These are phyloP conservation scores for Acleris cristana DNA, from an alignment of 2,888 invertebrate genomes.

Conservation along the genomic window DNA sequence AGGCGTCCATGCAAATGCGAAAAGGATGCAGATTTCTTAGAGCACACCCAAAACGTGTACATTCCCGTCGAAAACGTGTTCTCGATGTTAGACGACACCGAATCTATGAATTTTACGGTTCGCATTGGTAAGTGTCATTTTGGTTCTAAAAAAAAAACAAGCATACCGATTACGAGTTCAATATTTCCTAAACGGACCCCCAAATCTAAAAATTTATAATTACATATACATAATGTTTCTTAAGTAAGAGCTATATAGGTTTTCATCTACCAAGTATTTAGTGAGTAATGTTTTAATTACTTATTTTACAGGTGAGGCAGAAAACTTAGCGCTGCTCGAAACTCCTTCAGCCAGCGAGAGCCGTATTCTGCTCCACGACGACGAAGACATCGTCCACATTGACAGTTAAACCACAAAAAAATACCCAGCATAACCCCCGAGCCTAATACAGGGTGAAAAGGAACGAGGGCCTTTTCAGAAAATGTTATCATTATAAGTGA, in stretches of 20 bases:
- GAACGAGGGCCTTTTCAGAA: too few relatives aligned
- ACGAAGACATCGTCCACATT: slow-evolving; percentile 60
- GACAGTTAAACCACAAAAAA: slow-evolving; percentile 35
- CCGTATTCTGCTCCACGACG: slow-evolving; percentile 63
- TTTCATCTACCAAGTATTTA: too few relatives aligned
- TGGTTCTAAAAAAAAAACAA: not conserved
- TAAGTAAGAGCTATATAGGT: too few relatives aligned
- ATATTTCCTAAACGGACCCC: too few relatives aligned
- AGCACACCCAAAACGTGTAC: slow-evolving; percentile 81
- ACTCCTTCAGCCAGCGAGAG: slow-evolving; percentile 70
- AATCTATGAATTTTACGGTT: slow-evolving; percentile 73
- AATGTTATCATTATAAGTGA: too few relatives aligned
- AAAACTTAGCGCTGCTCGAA: slow-evolving; percentile 71
- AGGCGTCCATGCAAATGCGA: slow-evolving; percentile 81
- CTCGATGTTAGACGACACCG: slow-evolving; percentile 77
- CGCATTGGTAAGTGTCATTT: slow-evolving; percentile 66
- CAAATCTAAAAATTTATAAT: too few relatives aligned
- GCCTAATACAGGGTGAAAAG: not conserved
- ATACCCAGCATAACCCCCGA: not conserved
- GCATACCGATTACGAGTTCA: too few relatives aligned
- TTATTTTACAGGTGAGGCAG: slow-evolving; percentile 67
- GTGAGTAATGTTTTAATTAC: too few relatives aligned
- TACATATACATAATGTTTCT: too few relatives aligned
- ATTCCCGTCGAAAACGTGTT: slow-evolving; percentile 81
- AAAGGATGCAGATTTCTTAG: slow-evolving; percentile 79